Evolutionary conservation across 2,888 invertebrate species (phyloP), one percentile per base, ranked within the genome.

Genomic region (Bhutanitis thaidina): DNA sequence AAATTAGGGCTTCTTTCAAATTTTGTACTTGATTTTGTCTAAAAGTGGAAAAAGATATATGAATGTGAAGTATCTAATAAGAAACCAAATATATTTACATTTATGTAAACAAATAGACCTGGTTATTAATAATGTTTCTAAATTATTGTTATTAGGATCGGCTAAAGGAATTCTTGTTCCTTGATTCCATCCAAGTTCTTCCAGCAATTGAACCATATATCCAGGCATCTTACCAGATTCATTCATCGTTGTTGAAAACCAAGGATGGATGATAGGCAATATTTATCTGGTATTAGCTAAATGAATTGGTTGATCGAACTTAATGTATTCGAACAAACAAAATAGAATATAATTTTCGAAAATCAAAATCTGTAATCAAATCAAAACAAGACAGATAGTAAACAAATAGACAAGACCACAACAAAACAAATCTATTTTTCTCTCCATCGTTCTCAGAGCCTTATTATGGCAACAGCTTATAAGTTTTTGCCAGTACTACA

Each of bases 111-210:
- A 20, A 20, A 34, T 40, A 34, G 63, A 88, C 90, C 87, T 82
- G 10, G 72, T 58, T 53, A 87, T 80, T 14, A 90, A 62, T 15
- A 74, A 56, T 16, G 67, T 69, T 71, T 90, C 90, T 30, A 84
- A 62, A 40, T 64, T 67, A 64, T 86, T 80, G 51, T 96, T 96
- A 65, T 93, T 93, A 37, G 92, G 90, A 80, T 94, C 94, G 0
- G 96, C 95, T 55, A 96, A 91, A 2, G 96, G 96, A 61, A 95
- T 91, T 67, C 93, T 93, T 53, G 94, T 94, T 5, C 95, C 95
- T 65, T 93, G 92, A 49, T 91, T 91, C 94, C 94, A 95, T 1
- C 95, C 95, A 52, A 95, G 84, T 60, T 93, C 91, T 59, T 91
- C 91, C 52, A 95, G 77, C 51, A 95, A 85, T 61, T 93, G 91